Base-by-base conservation (phyloP, 2,797 vertebrate species). In the Microhierax caerulescens region DNA sequence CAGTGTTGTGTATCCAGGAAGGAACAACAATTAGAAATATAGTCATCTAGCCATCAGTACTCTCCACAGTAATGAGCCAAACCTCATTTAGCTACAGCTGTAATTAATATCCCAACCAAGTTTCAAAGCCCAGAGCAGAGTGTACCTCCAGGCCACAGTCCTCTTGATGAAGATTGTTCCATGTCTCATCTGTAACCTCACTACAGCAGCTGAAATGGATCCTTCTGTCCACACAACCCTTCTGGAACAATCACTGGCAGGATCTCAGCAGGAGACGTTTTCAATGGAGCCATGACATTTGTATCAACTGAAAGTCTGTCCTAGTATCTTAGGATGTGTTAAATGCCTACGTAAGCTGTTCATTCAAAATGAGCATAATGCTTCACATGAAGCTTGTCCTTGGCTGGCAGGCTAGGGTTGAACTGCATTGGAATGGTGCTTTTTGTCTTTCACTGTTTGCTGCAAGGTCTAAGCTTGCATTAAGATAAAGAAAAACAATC, bases 81-180 rank as follows among this genome's bases (percentile, higher is more conserved):
- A 93, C n/a, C 28, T 94, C 82, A 88, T 95, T 95, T 90, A 86
- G 51, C 60, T 79, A 37, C 43, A 78, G 85, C 76, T 93, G 41
- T 59, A 90, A 93, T 92, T 97, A 95, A 95, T 90, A 94, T 37
- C 39, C 30, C 88, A 94, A 85, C 25, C 25, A 92, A 81, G 60
- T 90, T 90, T 69, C 77, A 82, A 95, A 94, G 67, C 88, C 80
- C 70, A 94, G 43, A 93, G 32, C 63, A 88, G 69, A 95, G 23
- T 75, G 74, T 25, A 95, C 80, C 88, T 92, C 60, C 77, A 93
- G 88, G 92, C 73, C 85, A 95, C 56, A 93, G 56, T 11, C 37
- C 48, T 77, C 76, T 51, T 75, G 73, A 84, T 78, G 80, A 93
- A 90, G n/a, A 43, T 9, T 45, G 24, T 25, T 92, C 69, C 28